These are phyloP conservation scores for Onychomys arenicola DNA, from an alignment of 2,797 vertebrate species.

Conservation along the genomic window DNA sequence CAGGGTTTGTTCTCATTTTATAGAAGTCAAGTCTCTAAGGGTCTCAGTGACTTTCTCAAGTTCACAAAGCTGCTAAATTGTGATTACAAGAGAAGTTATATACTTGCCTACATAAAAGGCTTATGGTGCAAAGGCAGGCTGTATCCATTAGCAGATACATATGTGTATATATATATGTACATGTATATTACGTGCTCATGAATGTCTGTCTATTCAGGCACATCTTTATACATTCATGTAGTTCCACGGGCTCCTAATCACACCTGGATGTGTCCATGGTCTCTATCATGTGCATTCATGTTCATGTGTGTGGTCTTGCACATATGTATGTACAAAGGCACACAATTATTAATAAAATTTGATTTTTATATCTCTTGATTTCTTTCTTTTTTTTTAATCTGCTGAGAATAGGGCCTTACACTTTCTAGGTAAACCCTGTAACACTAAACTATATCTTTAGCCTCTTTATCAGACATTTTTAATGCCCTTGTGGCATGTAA, in stretches of 20 bases:
- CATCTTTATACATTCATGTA: neutral
- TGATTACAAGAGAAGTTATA: conserved; percentile 63
- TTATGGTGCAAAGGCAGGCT: conserved; percentile 26
- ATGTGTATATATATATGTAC: neutral
- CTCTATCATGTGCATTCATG: neutral
- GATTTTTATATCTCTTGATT: neutral
- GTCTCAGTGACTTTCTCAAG: conserved; percentile 60
- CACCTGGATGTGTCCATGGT: neutral
- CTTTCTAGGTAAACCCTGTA: neutral
- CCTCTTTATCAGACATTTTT: conserved; percentile 2
- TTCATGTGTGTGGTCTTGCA: neutral
- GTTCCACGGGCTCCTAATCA: neutral
- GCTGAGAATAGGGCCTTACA: neutral
- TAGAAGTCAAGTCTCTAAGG: conserved; percentile 51
- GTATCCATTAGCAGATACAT: neutral
- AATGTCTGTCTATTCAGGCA: neutral
- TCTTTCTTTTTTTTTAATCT: neutral
- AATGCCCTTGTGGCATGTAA: neutral
- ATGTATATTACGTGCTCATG: neutral
- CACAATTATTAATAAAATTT: neutral
- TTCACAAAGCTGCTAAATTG: conserved; percentile 63
- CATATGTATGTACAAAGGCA: neutral
- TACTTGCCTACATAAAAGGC: conserved; percentile 56
- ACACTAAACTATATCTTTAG: neutral
- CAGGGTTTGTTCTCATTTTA: conserved; percentile 55